Base-by-base conservation (phyloP, 2,797 vertebrate species). In the Sebastes variabilis region DNA sequence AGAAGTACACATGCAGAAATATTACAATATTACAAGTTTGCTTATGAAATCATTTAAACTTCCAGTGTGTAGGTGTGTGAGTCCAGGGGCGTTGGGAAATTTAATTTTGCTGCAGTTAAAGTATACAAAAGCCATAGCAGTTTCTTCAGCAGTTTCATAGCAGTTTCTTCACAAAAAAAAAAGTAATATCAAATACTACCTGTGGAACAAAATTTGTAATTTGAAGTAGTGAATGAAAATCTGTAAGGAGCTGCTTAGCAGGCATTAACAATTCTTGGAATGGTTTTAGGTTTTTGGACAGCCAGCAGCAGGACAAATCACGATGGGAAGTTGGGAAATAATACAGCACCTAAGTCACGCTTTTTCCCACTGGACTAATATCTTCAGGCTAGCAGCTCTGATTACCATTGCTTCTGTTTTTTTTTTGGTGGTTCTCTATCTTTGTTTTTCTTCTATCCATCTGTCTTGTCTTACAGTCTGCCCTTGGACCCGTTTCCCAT, bases 401-500 rank as follows among this genome's bases (percentile, higher is more conserved):
- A 78, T 79, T 27, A 71, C 69, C 22, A n/a, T 13, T 18, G 9
- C 1, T 42, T 72, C 30, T 68, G 42, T 18, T 5, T 22, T 38
- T 22, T 58, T 11, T 22, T 36, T 36, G 36, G 20, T 16, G 4
- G 0, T 64, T 62, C 22, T 55, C 2, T 29, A 8, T 75, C 52
- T 65, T 75, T 66, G 7, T 66, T 36, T 60, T 65, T 66, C n/a
- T 71, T 84, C 65, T 3, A 70, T 75, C 67, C 55, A 73, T 85
- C 77, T 69, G 42, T 83, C 72, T 85, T 85, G 62, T 89, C 29
- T 68, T 55, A 60, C 75, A 70, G 16, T 64, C 72, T 75, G 71
- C 58, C 80, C 70, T 79, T 84, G 76, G 85, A 85, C 66, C 55
- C 12, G 66, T 71, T 86, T 85, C 34, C 27, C 76, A 82, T 72